Base-by-base conservation (phyloP, 2,888 invertebrate species). In the Maniola hyperantus region DNA sequence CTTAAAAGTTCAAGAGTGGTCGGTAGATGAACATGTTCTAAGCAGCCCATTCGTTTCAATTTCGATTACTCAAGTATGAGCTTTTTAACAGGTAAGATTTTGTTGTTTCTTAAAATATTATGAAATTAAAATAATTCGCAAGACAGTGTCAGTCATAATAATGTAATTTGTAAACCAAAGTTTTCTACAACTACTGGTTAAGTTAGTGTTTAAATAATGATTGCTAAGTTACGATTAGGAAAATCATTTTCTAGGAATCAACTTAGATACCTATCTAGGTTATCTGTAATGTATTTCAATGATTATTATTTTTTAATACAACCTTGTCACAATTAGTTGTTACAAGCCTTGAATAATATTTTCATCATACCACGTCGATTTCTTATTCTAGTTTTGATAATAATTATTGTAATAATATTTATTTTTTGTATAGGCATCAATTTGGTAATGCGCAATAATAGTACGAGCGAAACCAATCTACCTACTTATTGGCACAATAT, bases 381-480 rank as follows among this genome's bases (percentile, higher is more conserved):
- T 42, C 39, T 57, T 26, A 57, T 57, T 57, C 42, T 18, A 42
- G 39, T 20, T 57, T 42, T 26, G 42, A 57, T 57, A 55, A 26
- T 26, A 26, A 26, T 51, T 15, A 54, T 36, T 36, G 7, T 54
- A 39, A 26, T 36, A 57, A 39, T 42, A 20, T 13, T 13, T 20
- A 1, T 6, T 39, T 54, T 55, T 55, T 39, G 20, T 42, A 26
- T 20, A 57, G 57, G 13, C 57, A 39, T 6, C 20, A 13, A 57
- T 57, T 57, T 42, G 39, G 42, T 42, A 57, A 57, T 48, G 8
- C 2, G 18, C 15, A 46, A 46, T 15, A 46, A 6, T 46, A 7
- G 55, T 57, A 18, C 39, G 20, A 42, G 42, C 57, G 20, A 42
- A 57, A 42, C 42, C 5, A 57, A 57, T 42, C 11, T n/a, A n/a